Percentiles rank a stretch among this genome's conserved stretches.
phyloP scores from a whole-genome alignment of 1,140 invertebrate species.

The Leptestheria dahalacensis region DNA sequence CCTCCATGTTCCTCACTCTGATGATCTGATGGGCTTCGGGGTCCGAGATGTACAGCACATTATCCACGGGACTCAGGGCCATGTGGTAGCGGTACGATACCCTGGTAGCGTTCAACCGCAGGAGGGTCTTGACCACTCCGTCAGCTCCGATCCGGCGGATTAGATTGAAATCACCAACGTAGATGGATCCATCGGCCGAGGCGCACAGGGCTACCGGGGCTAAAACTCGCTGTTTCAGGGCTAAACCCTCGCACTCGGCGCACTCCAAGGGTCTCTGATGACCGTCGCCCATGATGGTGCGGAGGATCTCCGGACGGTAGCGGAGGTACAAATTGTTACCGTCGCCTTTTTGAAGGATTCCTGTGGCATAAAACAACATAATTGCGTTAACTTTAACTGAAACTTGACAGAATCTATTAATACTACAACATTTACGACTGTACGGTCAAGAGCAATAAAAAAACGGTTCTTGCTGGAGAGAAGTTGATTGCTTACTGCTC shows the following conservation, averaged over 20 bases:
- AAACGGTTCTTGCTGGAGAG: no score
- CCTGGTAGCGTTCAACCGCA: slow-evolving; percentile 73
- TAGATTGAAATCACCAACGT: slow-evolving; percentile 93
- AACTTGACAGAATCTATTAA: no score
- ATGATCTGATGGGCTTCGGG: slow-evolving; percentile 68
- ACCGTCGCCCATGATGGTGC: slow-evolving; percentile 86
- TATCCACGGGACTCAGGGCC: slow-evolving; percentile 85
- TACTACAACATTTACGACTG: no score
- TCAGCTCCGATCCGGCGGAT: slow-evolving; percentile 81
- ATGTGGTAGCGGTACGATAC: slow-evolving; percentile 92
- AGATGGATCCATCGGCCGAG: slow-evolving; percentile 88
- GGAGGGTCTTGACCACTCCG: slow-evolving; percentile 76
- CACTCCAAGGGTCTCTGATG: slow-evolving; percentile 59
- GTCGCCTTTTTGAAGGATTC: slow-evolving; percentile 92
- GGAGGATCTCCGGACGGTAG: slow-evolving; percentile 43
- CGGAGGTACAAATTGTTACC: slow-evolving; percentile 91
- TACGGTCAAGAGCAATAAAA: no score
- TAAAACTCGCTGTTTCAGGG: slow-evolving; percentile 68
- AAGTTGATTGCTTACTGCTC: no score
- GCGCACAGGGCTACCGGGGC: slow-evolving; percentile 84
- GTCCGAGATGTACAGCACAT: slow-evolving; percentile 86
- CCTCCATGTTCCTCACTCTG: slow-evolving; percentile 59
- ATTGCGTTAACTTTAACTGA: no score
- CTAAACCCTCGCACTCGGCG: slow-evolving; percentile 67
- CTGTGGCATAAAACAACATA: slow-evolving; percentile 32